Percentiles rank a stretch among this genome's conserved stretches.
Conservation (phyloP, 1,140 invertebrate species). For the Lepidotrigona ventralis region DNA sequence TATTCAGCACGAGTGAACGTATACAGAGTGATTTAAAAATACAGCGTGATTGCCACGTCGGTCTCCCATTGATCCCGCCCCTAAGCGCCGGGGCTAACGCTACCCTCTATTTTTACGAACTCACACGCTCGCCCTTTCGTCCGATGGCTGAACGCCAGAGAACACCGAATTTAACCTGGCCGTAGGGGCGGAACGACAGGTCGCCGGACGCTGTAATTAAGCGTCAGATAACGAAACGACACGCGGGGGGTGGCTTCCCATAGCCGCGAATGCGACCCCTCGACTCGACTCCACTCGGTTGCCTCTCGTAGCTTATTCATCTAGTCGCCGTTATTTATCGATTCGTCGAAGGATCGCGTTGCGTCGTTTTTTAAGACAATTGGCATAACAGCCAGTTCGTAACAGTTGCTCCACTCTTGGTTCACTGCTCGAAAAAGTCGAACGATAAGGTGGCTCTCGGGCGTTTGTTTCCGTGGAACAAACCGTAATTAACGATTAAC, state of each 20-base stretch:
- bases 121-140: background rate
- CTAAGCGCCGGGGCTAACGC: background rate
- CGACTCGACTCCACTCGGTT: background rate
- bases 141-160: background rate
- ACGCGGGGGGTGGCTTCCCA: background rate
- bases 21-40: background rate
- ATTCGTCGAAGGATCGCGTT: background rate
- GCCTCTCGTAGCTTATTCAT: background rate
- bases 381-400: background rate
- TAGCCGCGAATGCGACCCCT: background rate
- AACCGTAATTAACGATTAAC: background rate
- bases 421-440: background rate
- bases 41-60: background rate
- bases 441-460: background rate
- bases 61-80: background rate
- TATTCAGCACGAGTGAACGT: too few relatives aligned
- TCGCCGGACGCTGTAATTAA: constrained; percentile 24
- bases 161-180: background rate
- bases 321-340: constrained; percentile 8
- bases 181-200: background rate
- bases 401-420: background rate
- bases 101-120: constrained; percentile 2
- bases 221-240: constrained; percentile 23
- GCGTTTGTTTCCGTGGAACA: too few relatives aligned
- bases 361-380: background rate